phyloP scores from a whole-genome alignment of 2,888 invertebrate species.

The Drosophila buzzatii region DNA sequence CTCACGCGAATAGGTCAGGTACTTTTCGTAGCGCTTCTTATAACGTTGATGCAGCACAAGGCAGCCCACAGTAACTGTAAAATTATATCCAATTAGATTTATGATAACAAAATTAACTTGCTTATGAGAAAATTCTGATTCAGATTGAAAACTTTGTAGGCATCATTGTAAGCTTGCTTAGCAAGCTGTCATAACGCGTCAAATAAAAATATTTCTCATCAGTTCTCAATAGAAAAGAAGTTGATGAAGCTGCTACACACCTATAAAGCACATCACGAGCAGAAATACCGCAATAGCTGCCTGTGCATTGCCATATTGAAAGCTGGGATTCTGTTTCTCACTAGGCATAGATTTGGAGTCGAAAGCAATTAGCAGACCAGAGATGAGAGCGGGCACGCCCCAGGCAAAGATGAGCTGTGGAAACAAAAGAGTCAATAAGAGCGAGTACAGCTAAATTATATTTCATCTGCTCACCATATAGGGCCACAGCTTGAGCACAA shows the following conservation, averaged over 20 bases:
- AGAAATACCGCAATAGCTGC: slow-evolving; percentile 92
- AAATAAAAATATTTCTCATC: slow-evolving; percentile 54
- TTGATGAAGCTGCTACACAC: slow-evolving; percentile 83
- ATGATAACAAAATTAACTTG: fast-evolving
- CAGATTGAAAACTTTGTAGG: slow-evolving; percentile 84
- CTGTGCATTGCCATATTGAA: slow-evolving; percentile 91
- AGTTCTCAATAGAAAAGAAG: not conserved
- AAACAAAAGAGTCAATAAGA: slow-evolving; percentile 3
- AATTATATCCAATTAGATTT: not conserved
- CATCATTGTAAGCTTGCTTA: slow-evolving; percentile 74
- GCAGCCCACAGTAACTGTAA: slow-evolving; percentile 91
- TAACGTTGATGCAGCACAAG: slow-evolving; percentile 93
- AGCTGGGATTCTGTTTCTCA: slow-evolving; percentile 90
- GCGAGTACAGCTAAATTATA: not conserved
- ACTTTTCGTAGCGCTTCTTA: slow-evolving; percentile 89
- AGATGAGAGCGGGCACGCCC: slow-evolving; percentile 89
- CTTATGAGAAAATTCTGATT: slow-evolving; percentile 18
- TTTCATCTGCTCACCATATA: slow-evolving; percentile 86
- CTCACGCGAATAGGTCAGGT: slow-evolving; percentile 88
- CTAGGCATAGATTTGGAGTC: slow-evolving; percentile 86
- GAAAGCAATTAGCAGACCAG: slow-evolving; percentile 88
- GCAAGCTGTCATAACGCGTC: slow-evolving; percentile 61
- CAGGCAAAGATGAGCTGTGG: slow-evolving; percentile 87
- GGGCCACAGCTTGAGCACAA: slow-evolving; percentile 91
- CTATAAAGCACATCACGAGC: slow-evolving; percentile 91